These are phyloP conservation scores for Poecilia velifera DNA, from an alignment of 2,797 vertebrate species.

Conservation along the genomic window DNA sequence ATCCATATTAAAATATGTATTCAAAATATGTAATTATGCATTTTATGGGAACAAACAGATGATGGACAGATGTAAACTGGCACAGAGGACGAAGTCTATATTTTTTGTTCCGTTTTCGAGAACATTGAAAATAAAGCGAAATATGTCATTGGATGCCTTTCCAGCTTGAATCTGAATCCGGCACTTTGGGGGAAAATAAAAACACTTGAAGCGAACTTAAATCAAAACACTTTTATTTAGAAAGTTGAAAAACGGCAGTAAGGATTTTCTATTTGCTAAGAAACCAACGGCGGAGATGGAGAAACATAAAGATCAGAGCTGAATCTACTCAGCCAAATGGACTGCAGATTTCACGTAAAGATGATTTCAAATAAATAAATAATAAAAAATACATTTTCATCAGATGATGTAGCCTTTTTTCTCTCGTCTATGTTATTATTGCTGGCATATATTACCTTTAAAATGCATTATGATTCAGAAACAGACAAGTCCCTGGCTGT, in stretches of 20 bases:
- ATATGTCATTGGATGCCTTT: background rate
- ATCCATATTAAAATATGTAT: too few species aligned
- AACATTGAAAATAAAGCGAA: background rate
- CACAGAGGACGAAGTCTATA: background rate
- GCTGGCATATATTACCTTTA: constrained; percentile 82
- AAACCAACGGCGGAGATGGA: constrained; percentile 66
- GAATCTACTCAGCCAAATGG: constrained; percentile 60
- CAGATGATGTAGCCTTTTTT: constrained; percentile 76
- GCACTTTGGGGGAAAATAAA: background rate
- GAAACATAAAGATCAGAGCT: constrained; percentile 61
- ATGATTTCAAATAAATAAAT: constrained; percentile 76
- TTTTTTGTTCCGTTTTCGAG: background rate
- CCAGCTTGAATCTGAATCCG: background rate
- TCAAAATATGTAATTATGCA: too few species aligned
- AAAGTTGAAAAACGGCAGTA: constrained; percentile 80
- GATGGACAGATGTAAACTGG: background rate
- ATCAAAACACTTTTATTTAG: constrained; percentile 78
- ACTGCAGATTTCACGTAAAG: constrained; percentile 67
- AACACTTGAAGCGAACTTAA: constrained; percentile 33
- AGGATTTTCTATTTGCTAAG: constrained; percentile 70
- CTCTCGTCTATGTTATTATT: constrained; percentile 79
- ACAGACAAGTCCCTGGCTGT: constrained; percentile 60
- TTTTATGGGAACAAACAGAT: too few species aligned
- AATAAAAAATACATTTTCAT: constrained; percentile 78
- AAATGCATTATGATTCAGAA: constrained; percentile 72